Conservation (phyloP, 2,797 vertebrate species). For the Characodon lateralis region DNA sequence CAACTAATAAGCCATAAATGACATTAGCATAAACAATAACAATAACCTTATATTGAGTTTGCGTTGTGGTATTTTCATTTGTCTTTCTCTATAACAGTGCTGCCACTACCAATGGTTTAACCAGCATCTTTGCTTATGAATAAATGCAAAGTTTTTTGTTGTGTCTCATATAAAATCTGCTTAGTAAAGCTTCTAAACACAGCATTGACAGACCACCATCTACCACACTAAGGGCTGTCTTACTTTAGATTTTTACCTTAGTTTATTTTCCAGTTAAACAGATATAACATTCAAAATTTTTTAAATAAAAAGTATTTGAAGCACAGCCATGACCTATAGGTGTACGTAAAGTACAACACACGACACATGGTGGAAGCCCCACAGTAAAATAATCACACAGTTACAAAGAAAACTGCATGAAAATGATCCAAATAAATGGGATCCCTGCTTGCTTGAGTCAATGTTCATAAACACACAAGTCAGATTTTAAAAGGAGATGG, state of each 20-base stretch:
- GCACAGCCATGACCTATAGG: slow-evolving; percentile 15
- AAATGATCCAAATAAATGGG: slow-evolving; percentile 5
- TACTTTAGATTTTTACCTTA: neutral
- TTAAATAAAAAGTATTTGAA: neutral
- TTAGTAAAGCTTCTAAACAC: neutral
- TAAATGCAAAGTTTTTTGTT: neutral
- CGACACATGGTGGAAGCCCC: slow-evolving; percentile 34
- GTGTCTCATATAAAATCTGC: neutral
- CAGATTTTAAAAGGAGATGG: slow-evolving; percentile 7
- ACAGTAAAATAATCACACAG: slow-evolving; percentile 32
- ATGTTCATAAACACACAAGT: neutral
- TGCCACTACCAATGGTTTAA: neutral
- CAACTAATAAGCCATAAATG: neutral
- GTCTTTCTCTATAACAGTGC: neutral
- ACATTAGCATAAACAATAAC: neutral
- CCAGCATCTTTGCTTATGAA: neutral
- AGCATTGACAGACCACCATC: neutral
- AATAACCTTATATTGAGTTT: neutral
- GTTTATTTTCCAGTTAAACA: neutral
- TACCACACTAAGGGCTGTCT: neutral
- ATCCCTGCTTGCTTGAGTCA: slow-evolving; percentile 70
- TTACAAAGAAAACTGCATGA: slow-evolving; percentile 21
- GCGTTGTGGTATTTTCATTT: neutral
- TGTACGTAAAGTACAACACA: slow-evolving; percentile 25
- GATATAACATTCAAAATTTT: neutral